Percentiles rank a stretch among this genome's conserved stretches.
phyloP scores from a whole-genome alignment of 2,888 invertebrate genomes.

The Amitus sp. region DNA sequence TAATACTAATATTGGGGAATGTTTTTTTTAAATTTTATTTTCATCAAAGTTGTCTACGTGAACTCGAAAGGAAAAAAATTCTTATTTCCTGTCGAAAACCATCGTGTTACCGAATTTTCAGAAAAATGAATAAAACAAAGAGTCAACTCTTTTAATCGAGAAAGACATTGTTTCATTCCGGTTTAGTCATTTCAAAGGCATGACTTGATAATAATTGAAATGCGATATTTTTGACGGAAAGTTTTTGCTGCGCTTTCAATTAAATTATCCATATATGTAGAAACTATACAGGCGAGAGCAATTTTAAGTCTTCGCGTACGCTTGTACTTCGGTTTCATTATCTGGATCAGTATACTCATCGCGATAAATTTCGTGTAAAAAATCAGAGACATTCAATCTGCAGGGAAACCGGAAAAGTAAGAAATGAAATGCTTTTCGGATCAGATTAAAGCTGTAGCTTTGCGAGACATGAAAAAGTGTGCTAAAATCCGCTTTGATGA shows the following conservation, averaged over 20 bases:
- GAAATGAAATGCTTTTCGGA: conserved; percentile 14
- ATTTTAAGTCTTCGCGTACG: too few species aligned
- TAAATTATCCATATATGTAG: neutral
- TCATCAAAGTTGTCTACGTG: too few species aligned
- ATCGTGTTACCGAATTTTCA: too few species aligned
- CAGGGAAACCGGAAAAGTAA: conserved; percentile 8
- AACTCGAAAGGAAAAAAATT: too few species aligned
- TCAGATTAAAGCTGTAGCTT: conserved; percentile 22
- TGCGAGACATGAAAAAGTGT: conserved; percentile 28
- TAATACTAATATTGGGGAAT: too few species aligned
- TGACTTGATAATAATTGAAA: neutral
- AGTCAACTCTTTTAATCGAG: too few species aligned
- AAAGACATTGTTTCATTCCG: too few species aligned
- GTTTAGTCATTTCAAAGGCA: neutral
- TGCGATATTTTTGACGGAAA: neutral
- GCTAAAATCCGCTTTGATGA: conserved; percentile 24
- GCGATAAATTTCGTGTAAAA: neutral
- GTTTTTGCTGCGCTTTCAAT: neutral
- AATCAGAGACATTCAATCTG: conserved; percentile 1
- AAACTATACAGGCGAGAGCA: too few species aligned
- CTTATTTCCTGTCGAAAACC: too few species aligned
- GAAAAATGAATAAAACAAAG: too few species aligned
- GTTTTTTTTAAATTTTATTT: too few species aligned
- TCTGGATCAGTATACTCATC: neutral
- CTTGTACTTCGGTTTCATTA: neutral